A percentile compares a stretch with the other conserved stretches of the same genome.
These are phyloP conservation scores for Scolanthus callimorphus DNA, from an alignment of 92 coral and sea anemone species.

Conservation along the genomic window DNA sequence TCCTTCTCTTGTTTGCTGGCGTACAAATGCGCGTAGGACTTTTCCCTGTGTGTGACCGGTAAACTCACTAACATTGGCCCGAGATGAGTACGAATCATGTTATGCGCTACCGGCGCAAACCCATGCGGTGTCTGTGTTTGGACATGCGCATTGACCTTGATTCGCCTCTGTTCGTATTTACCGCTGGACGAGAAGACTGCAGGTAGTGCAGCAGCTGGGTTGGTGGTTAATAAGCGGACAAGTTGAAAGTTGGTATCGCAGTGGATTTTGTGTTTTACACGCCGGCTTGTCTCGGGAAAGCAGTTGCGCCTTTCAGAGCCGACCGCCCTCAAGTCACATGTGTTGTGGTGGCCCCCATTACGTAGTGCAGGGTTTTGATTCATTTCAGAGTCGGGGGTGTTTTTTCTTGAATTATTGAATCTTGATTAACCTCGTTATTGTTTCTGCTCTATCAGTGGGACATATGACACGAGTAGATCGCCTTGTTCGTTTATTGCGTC, in stretches of 20 bases:
- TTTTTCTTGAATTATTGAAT: no score
- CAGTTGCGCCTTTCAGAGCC: neutral
- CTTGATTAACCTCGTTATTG: no score
- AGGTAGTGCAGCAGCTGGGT: conserved; percentile 82
- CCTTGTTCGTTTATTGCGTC: no score
- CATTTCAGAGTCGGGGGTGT: neutral
- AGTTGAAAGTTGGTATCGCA: conserved; percentile 57
- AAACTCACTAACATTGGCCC: conserved; percentile 12
- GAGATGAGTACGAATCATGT: conserved; percentile 4
- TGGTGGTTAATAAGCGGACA: conserved; percentile 74
- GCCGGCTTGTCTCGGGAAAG: neutral
- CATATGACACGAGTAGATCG: neutral
- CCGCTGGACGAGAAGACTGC: conserved; percentile 54
- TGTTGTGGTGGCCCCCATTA: neutral
- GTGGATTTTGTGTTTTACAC: neutral
- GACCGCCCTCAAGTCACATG: neutral
- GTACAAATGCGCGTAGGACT: conserved; percentile 42
- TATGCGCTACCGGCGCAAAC: conserved; percentile 18
- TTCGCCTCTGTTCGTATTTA: conserved; percentile 23
- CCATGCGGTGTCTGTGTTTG: conserved; percentile 23
- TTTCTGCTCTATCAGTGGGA: neutral
- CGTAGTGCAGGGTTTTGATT: neutral
- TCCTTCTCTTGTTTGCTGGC: conserved; percentile 66
- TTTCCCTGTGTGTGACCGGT: conserved; percentile 33
- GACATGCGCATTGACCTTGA: conserved; percentile 20